phyloP scores from a whole-genome alignment of 30 jellyfish, hydroid and myxozoan genomes.

The Hydractinia symbiolongicarpus region DNA sequence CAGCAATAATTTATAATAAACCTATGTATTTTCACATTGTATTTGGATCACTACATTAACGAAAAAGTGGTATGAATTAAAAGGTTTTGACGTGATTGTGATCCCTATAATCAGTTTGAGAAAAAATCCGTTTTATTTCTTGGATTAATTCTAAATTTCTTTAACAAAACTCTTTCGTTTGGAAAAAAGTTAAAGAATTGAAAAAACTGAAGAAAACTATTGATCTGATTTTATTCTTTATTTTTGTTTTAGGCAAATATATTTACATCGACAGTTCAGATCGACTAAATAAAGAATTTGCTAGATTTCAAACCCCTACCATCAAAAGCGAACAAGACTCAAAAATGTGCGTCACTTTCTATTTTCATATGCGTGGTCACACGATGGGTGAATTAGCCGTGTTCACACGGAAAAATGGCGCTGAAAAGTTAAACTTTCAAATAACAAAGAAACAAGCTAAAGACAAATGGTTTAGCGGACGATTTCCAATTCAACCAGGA shows the following conservation, averaged over 20 bases:
- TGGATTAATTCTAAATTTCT: too few relatives aligned
- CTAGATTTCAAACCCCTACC: conserved; percentile 26
- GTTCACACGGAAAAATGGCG: not conserved
- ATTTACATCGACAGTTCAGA: conserved; percentile 46
- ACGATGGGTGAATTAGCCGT: conserved; percentile 48
- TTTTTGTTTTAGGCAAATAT: conserved; percentile 39
- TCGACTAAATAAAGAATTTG: conserved; percentile 46
- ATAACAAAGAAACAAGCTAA: conserved; percentile 36
- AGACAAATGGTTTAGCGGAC: conserved; percentile 38
- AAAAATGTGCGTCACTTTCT: conserved; percentile 36
- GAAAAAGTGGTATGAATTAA: too few relatives aligned
- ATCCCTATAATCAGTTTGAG: not conserved
- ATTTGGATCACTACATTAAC: too few relatives aligned
- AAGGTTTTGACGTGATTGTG: too few relatives aligned
- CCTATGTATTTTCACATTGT: too few relatives aligned
- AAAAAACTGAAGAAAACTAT: too few relatives aligned
- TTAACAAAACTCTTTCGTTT: too few relatives aligned
- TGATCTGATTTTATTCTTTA: too few relatives aligned
- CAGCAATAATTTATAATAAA: not conserved
- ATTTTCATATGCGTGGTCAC: conserved; percentile 60
- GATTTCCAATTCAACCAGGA: conserved; percentile 28
- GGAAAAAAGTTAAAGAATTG: too few relatives aligned
- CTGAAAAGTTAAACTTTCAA: conserved; percentile 15
- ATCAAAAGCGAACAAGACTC: conserved; percentile 3
- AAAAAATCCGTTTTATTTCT: not conserved